phyloP scores from a whole-genome alignment of 2,113 vertebrate genomes.

The Pseudorasbora parva region DNA sequence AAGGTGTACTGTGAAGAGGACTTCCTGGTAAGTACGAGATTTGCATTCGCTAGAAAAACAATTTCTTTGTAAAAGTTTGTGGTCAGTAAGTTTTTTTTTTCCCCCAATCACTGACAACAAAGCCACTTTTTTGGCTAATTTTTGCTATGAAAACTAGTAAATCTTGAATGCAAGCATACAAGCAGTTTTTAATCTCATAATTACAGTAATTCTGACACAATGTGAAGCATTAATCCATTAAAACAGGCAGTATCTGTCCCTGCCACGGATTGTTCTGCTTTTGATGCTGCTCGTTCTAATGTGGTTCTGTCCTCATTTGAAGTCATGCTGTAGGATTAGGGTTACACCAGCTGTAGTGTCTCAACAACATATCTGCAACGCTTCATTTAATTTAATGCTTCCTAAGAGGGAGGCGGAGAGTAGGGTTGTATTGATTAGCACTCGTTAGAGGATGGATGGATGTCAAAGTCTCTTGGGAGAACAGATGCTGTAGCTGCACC shows the following conservation, averaged over 20 bases:
- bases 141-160: background rate
- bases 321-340: background rate
- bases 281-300: background rate
- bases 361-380: background rate
- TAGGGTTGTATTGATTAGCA: constrained; percentile 32
- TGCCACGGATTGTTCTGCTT: background rate
- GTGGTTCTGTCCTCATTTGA: background rate
- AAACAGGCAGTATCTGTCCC: background rate
- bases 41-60: no score
- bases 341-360: constrained; percentile 11
- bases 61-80: no score
- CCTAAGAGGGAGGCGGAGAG: constrained; percentile 28
- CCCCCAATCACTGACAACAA: background rate
- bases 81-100: background rate
- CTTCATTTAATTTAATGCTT: background rate
- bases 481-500: constrained; percentile 53
- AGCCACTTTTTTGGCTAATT: background rate
- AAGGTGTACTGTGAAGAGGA: constrained; percentile 99
- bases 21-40: constrained; percentile 86
- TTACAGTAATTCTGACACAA: background rate
- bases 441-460: constrained; percentile 44
- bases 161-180: background rate
- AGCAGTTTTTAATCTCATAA: background rate
- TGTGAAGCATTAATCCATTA: background rate
- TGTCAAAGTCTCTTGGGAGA: constrained; percentile 60